Conservation (phyloP, 2,888 invertebrate species). For the Phortica okadai region DNA sequence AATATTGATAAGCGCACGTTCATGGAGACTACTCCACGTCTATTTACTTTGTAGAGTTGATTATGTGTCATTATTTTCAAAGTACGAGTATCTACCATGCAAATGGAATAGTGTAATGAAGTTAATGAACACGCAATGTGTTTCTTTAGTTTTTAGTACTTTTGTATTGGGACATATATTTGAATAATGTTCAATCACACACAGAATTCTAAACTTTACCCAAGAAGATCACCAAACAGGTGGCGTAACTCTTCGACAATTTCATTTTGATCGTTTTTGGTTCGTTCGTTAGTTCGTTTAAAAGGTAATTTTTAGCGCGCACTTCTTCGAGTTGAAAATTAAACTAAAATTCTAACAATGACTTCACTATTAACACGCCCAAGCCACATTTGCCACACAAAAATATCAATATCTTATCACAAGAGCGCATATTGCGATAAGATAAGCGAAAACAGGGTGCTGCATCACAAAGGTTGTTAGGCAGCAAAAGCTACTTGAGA, state of each 20-base stretch:
- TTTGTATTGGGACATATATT: not conserved
- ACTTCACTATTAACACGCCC: constrained; percentile 17
- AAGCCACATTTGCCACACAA: constrained; percentile 14
- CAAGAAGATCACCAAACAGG: constrained; percentile 68
- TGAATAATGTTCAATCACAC: constrained; percentile 39
- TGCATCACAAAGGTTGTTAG: not conserved
- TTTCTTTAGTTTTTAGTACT: too few species aligned
- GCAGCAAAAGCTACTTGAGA: not conserved
- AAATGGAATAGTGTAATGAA: too few species aligned
- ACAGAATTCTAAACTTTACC: constrained; percentile 58
- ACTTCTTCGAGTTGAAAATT: constrained; percentile 10
- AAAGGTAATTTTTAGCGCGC: constrained; percentile 16
- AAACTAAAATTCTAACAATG: not conserved
- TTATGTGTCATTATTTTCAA: not conserved
- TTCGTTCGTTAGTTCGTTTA: constrained; percentile 40
- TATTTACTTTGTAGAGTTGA: not conserved
- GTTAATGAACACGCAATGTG: too few species aligned
- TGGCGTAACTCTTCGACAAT: constrained; percentile 63
- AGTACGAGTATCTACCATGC: not conserved
- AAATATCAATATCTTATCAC: constrained; percentile 60
- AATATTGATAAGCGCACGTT: constrained; percentile 53
- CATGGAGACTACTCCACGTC: constrained; percentile 35
- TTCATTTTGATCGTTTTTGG: constrained; percentile 61
- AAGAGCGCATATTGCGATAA: constrained; percentile 44
- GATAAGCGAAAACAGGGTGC: constrained; percentile 39